Base-by-base conservation (phyloP, 2,888 invertebrate species). In the Brenthis ino region DNA sequence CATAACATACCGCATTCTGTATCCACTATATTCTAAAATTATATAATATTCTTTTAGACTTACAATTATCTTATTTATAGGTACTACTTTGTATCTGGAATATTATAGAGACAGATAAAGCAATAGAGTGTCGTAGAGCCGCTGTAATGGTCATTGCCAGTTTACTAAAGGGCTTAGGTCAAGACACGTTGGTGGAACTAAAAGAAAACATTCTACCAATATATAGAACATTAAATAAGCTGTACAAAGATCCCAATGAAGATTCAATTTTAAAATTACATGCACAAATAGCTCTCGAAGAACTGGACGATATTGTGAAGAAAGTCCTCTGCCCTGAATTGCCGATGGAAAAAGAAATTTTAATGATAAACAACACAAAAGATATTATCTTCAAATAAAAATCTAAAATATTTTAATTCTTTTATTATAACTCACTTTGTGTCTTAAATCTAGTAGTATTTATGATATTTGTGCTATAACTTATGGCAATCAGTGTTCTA, bases 121-220 rank as follows among this genome's bases (percentile, higher is more conserved):
- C 95, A 37, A 87, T 94, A 3, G 96, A 96, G 85, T 96, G 97
- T 51, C 93, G 97, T 64, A 93, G 97, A 79, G 97, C 97, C 5
- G 96, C 96, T 6, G 95, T 96, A 14, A 93, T 97, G 86, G 95
- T 97, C n/a, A 93, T 96, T 72, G 94, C 95, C 53, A 94, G 96
- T 76, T 85, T 98, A 61, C 89, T 98, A 55, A 94, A 95, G 79
- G 98, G 98, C 8, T 89, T 97, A 13, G 96, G 96, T 48, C 94
- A 93, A 77, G 95, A 96, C 74, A 94, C 95, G 28, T 86, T 97
- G 50, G 84, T 94, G 67, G 93, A 95, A 76, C 87, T 97, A 53
- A 95, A 95, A 77, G 94, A 94, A 33, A 94, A 95, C 68, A 86
- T 97, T 64, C 87, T 95, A 5, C 95, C 95, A 2, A 86, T 97